Base-by-base conservation (phyloP, 2,113 vertebrate species). In the Dascyllus trimaculatus region DNA sequence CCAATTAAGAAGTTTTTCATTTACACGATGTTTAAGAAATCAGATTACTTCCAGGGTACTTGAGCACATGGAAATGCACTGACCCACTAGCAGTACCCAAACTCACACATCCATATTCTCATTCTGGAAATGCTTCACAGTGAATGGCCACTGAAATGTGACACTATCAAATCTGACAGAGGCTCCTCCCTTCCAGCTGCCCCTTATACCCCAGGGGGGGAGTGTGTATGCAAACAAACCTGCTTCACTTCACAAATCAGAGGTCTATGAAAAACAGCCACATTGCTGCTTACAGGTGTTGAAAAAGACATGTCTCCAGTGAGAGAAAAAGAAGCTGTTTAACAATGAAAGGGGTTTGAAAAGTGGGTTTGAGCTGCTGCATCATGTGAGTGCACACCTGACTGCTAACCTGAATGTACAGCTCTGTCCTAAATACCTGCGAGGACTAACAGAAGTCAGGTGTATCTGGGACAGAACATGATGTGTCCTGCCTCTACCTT, bases 391-490 rank as follows among this genome's bases (percentile, higher is more conserved):
- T 0, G 4, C 18, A 24, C 67, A 76, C 65, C 83, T 85, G 74
- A 74, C 69, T 61, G 53, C n/a, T 77, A 73, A 79, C 32, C 71
- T 85, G 48, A 53, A 61, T 71, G 35, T 35, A 63, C 49, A 66
- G 72, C 70, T 75, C 60, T 29, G 89, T 76, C 84, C 91, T 85
- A 74, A 80, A 89, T 89, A 84, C 74, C 84, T 88, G 82, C 35
- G 63, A 81, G 78, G 81, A 87, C 82, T 68, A 69, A 56, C 53
- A 82, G 75, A 85, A 89, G 87, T 85, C 81, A 84, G 84, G 81
- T 90, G 78, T 84, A 88, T 90, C 82, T 88, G 87, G 89, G 88
- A 64, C 85, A 88, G 71, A 81, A 72, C 71, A 71, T 26, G 22
- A 52, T 8, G 70, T 73, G 76, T 83, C 53, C 5, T 75, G 72